A percentile compares a stretch with the other conserved stretches of the same genome.
These are phyloP conservation scores for Eurypyga helias DNA, from an alignment of 2,113 vertebrate species.

Conservation along the genomic window DNA sequence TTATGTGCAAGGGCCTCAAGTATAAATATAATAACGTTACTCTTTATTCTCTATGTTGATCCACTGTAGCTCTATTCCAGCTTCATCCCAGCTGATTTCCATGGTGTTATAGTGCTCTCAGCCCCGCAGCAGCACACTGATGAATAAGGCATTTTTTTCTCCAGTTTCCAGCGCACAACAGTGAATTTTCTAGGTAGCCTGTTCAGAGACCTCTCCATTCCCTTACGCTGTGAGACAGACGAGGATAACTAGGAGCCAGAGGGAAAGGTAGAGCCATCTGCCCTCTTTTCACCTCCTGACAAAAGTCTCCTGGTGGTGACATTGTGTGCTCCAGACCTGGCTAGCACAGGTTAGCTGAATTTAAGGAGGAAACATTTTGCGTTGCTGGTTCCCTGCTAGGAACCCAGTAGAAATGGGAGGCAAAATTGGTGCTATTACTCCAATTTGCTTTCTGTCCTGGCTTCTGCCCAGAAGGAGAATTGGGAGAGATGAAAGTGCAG, in stretches of 20 bases:
- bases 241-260: background rate
- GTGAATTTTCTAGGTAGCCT: background rate
- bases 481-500: background rate
- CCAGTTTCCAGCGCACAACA: background rate
- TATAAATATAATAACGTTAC: background rate
- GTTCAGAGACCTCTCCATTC: background rate
- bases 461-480: background rate
- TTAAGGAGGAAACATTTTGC: background rate
- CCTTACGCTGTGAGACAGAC: background rate
- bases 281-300: background rate
- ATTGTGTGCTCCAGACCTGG: accelerated
- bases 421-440: background rate
- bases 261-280: background rate
- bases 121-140: background rate
- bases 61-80: background rate
- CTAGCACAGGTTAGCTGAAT: background rate
- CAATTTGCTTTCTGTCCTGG: background rate
- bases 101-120: accelerated
- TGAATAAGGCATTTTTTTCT: background rate
- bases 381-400: background rate
- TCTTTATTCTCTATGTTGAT: background rate
- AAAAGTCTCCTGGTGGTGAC: background rate
- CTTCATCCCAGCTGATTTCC: background rate
- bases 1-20: background rate
- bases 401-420: background rate